Conservation (phyloP, 1,140 invertebrate genomes). For the Drosophila punjabiensis region DNA sequence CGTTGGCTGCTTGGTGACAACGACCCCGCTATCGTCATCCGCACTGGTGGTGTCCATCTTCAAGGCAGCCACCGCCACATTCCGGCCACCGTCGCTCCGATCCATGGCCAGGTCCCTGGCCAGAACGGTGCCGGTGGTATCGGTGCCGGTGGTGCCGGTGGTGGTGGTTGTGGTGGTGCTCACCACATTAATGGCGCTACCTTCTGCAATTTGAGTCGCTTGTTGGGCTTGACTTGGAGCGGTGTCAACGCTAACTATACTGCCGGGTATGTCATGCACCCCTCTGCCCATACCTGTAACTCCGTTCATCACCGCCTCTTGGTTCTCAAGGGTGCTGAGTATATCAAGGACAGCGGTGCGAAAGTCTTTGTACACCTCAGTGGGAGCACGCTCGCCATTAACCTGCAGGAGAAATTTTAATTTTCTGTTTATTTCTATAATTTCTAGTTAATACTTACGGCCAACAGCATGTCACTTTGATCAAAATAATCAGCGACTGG, state of each 20-base stretch:
- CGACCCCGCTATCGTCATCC: slow-evolving; percentile 65
- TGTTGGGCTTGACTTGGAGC: slow-evolving; percentile 86
- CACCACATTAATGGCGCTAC: slow-evolving; percentile 7
- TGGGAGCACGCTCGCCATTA: slow-evolving; percentile 93
- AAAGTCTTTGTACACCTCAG: slow-evolving; percentile 93
- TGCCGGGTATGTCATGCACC: slow-evolving; percentile 87
- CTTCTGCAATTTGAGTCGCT: slow-evolving; percentile 79
- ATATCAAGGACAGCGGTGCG: slow-evolving; percentile 90
- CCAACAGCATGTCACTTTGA: slow-evolving; percentile 92
- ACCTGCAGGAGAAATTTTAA: slow-evolving; percentile 86
- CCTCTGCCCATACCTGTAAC: slow-evolving; percentile 86
- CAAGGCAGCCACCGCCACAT: slow-evolving; percentile 18
- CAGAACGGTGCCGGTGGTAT: slow-evolving; percentile 18
- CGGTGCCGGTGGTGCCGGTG: slow-evolving; percentile 6
- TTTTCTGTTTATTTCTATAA: too few species aligned
- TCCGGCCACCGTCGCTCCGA: slow-evolving; percentile 21
- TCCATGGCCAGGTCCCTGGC: slow-evolving; percentile 36
- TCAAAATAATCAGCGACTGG: slow-evolving; percentile 96
- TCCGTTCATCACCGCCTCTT: slow-evolving; percentile 87
- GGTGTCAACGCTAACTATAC: slow-evolving; percentile 87
- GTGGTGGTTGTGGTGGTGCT: slow-evolving; percentile 3
- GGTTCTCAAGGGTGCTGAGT: slow-evolving; percentile 88
- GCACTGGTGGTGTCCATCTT: slow-evolving; percentile 27
- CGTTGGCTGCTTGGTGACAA: slow-evolving; percentile 71
- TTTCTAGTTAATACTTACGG: slow-evolving; percentile 87